Conservation (phyloP, 53 echinoderm and acorn worm genomes). For the Crossaster papposus region DNA sequence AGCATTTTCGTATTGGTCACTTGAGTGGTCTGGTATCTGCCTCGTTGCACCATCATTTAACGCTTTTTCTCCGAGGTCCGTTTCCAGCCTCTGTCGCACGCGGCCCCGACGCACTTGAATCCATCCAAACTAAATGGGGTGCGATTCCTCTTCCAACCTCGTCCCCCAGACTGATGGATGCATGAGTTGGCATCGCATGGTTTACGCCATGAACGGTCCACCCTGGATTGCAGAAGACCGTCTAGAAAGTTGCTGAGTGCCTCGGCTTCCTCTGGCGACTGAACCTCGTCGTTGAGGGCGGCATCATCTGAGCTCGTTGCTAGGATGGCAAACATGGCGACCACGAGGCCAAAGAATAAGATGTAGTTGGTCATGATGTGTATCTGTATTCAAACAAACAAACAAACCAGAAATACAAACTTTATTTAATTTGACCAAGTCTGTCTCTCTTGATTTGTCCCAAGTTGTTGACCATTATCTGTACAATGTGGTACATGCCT, state of each 20-base stretch:
- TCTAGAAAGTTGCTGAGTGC: conserved; percentile 33
- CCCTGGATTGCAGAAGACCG: background rate
- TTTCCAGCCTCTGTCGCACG: conserved; percentile 47
- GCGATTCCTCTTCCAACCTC: conserved; percentile 57
- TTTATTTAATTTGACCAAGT: background rate
- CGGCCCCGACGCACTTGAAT: conserved; percentile 34
- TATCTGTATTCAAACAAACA: background rate
- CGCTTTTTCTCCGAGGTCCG: conserved; percentile 50
- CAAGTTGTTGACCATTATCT: too few relatives aligned
- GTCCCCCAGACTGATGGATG: conserved; percentile 48
- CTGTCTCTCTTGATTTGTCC: too few relatives aligned
- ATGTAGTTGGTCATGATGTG: conserved; percentile 45
- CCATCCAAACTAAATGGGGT: conserved; percentile 43
- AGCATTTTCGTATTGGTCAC: background rate
- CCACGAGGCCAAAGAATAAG: conserved; percentile 31
- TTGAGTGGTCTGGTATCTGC: conserved; percentile 26
- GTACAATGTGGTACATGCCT: too few relatives aligned
- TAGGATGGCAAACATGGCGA: conserved; percentile 50
- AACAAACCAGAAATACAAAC: background rate
- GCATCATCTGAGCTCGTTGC: conserved; percentile 36
- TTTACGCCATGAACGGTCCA: conserved; percentile 47
- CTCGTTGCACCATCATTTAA: conserved; percentile 10
- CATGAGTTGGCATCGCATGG: conserved; percentile 51
- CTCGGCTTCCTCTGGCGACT: conserved; percentile 15
- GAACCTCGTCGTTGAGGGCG: conserved; percentile 30